These are phyloP conservation scores for Catagonus wagneri DNA, from an alignment of 2,113 vertebrate species.

Conservation along the genomic window DNA sequence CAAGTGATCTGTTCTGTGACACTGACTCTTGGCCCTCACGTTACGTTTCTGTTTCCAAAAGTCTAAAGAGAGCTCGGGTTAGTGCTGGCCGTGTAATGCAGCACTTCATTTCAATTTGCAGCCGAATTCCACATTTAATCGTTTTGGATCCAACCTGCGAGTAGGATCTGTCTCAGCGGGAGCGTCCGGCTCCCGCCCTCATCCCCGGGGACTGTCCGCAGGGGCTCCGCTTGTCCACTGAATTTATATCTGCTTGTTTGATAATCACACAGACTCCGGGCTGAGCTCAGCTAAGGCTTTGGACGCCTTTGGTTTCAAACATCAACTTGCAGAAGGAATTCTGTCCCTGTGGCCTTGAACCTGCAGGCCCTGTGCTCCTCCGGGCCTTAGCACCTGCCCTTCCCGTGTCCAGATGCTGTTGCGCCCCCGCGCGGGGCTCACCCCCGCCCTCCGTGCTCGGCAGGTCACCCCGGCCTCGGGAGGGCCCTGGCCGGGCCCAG, in stretches of 20 bases:
- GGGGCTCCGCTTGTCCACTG: neutral
- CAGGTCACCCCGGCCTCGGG: neutral
- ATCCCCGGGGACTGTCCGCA: neutral
- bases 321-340: neutral
- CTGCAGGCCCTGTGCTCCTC: neutral
- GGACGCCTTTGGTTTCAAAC: neutral
- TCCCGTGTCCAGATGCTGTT: neutral
- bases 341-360: neutral
- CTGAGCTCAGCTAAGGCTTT: too few relatives aligned
- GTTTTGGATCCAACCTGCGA: neutral
- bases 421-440: accelerated
- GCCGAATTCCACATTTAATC: neutral
- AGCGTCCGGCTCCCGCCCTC: neutral
- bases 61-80: neutral
- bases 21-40: neutral
- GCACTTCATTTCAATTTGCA: slow-evolving; percentile 22
- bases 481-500: neutral
- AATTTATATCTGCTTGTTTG: neutral
- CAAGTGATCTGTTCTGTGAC: neutral
- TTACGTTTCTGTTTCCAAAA: neutral
- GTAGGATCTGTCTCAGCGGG: neutral
- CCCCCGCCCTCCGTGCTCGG: neutral
- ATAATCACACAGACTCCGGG: neutral
- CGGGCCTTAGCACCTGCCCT: neutral
- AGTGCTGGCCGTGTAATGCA: neutral